Evolutionary conservation across 2,113 vertebrate species (phyloP), one percentile per base, ranked within the genome.

Genomic region (Struthidea cinerea): DNA sequence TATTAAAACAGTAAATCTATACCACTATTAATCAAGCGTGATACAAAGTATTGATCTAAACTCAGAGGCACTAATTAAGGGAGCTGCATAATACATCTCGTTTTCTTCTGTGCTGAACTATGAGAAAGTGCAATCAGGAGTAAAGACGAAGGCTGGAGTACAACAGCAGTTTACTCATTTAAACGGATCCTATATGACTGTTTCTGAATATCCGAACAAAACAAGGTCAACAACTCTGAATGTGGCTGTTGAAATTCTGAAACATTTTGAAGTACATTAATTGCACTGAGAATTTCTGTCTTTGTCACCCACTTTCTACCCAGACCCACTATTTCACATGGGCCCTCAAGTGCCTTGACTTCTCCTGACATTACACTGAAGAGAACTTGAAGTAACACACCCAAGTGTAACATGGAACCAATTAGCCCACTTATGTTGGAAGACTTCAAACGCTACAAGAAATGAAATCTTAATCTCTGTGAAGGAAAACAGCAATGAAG

Each of bases 1-100:
- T 93, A 96, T 92, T 94, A 93, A 94, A 96, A 95, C 47, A 77
- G 71, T 74, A 93, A 94, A 79, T 93, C 78, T 93, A 87, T 80
- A 85, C 18, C 32, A 52, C 46, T 76, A 80, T 87, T 92, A 92
- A 89, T 93, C 70, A 93, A 94, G 69, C 6, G 0, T 70, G 75
- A 89, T 87, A 76, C n/a, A 94, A 91, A 84, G 41, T 75, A 87
- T 93, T 4, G 15, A 77, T 87, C 81, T 85, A 85, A 80, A 88
- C 75, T 91, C 82, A 88, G 75, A 95, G 47, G 46, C 60, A 85
- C 53, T 93, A 80, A 95, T 93, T 93, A 96, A 88, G 59, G 68
- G 55, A 92, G 53, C 44, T 84, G 64, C 68, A 78, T 61, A 92
- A 57, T 18, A 16, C 44, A 75, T 30, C 47, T 78, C 32, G 19